A percentile compares a stretch with the other conserved stretches of the same genome.
These are phyloP conservation scores for Galago senegalensis DNA, from an alignment of 2,797 vertebrate species.

Conservation along the genomic window DNA sequence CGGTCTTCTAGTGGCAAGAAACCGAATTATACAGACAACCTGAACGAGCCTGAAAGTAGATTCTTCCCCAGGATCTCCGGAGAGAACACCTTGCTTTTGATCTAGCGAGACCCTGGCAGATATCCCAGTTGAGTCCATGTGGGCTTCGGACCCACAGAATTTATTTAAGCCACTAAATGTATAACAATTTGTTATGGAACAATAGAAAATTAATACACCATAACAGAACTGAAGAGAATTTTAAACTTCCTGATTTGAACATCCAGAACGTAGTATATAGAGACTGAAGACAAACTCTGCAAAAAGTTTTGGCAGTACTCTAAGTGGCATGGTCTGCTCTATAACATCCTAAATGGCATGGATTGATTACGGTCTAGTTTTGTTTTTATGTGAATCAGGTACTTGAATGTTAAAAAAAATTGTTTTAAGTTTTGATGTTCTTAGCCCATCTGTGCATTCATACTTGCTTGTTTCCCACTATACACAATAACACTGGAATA, in stretches of 20 bases:
- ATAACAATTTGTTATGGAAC: neutral
- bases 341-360: neutral
- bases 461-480: neutral
- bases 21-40: neutral
- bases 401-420: neutral
- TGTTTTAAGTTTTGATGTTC: neutral
- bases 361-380: neutral
- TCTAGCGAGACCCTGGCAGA: neutral
- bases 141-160: neutral
- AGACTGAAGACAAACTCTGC: neutral
- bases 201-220: neutral
- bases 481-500: neutral
- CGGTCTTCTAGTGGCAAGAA: neutral
- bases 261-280: neutral
- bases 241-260: neutral
- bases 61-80: neutral
- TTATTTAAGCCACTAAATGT: neutral
- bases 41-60: neutral
- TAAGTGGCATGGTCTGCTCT: neutral
- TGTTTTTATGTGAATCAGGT: neutral
- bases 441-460: accelerated
- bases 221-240: neutral
- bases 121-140: neutral
- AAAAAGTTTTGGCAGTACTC: neutral
- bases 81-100: neutral